A percentile compares a stretch with the other conserved stretches of the same genome.
phyloP scores from a whole-genome alignment of 53 echinoderm and acorn worm genomes.

The Stichopus horrens region DNA sequence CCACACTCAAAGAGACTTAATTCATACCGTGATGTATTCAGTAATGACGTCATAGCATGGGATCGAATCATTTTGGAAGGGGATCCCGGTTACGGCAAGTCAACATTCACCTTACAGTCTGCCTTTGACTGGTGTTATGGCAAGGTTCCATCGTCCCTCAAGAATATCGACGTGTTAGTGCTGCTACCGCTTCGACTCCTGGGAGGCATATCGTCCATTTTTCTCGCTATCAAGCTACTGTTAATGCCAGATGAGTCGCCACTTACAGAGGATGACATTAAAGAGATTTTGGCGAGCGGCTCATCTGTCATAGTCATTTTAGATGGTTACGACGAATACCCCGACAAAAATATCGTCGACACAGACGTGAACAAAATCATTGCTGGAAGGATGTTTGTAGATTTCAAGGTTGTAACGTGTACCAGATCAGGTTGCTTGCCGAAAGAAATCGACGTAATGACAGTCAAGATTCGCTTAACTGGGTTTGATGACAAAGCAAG shows the following conservation, averaged over 20 bases:
- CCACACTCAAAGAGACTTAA: too few species aligned
- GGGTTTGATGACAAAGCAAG: background rate
- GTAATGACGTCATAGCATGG: too few species aligned
- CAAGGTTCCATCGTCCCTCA: background rate
- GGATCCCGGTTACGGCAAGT: conserved; percentile 12
- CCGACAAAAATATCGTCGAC: background rate
- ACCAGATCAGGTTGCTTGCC: background rate
- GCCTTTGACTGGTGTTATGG: background rate
- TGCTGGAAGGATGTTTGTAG: background rate
- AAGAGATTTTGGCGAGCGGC: background rate
- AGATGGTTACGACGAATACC: background rate
- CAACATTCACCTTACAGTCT: background rate
- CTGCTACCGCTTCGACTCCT: background rate
- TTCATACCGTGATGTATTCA: too few species aligned
- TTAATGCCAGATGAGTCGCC: background rate
- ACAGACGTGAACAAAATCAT: background rate
- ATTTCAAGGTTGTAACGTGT: background rate
- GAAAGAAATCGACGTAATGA: background rate
- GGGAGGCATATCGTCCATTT: background rate
- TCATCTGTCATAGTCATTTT: background rate
- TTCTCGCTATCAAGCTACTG: background rate
- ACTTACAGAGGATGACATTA: background rate
- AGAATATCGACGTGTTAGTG: background rate
- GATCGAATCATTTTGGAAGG: conserved; percentile 1
- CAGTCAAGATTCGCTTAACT: background rate